Percentiles rank a stretch among this genome's conserved stretches.
Conservation (phyloP, 1,140 invertebrate species). For the Glossosoma conforme region DNA sequence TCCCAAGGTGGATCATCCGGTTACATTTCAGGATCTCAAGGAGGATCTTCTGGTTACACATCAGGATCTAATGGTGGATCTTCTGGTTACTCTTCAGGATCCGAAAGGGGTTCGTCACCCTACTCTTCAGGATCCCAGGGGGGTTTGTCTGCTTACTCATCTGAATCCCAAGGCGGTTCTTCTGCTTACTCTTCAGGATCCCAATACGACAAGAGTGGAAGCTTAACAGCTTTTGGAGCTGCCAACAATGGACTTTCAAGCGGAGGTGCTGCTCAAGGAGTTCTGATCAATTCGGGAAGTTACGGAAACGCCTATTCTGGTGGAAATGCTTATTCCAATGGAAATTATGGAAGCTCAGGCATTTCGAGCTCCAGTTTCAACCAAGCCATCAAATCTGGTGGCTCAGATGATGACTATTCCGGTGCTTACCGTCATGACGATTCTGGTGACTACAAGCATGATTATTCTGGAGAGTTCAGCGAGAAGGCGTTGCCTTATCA, state of each 20-base stretch:
- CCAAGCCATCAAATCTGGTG: neutral
- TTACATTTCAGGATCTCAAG: neutral
- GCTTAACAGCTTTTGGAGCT: neutral
- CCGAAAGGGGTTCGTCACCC: constrained; percentile 1
- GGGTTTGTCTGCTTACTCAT: neutral
- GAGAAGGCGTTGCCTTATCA: constrained; percentile 19
- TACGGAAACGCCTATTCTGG: neutral
- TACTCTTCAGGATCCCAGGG: neutral
- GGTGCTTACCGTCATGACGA: constrained; percentile 40
- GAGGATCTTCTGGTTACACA: neutral
- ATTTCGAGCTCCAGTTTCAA: constrained; percentile 15
- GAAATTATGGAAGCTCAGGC: neutral
- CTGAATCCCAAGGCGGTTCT: neutral
- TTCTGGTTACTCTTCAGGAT: neutral
- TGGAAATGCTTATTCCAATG: constrained; percentile 1
- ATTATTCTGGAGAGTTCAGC: constrained; percentile 32
- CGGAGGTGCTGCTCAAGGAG: neutral
- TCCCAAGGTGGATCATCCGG: neutral
- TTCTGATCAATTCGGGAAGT: neutral
- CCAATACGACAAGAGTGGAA: neutral
- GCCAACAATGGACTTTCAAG: constrained; percentile 1
- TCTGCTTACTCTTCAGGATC: neutral
- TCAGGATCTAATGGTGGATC: neutral
- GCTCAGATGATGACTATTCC: constrained; percentile 38
- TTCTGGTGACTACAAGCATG: constrained; percentile 37